Evolutionary conservation across 2,888 invertebrate genomes (phyloP).

Genomic region (Leptopilina syphax): DNA sequence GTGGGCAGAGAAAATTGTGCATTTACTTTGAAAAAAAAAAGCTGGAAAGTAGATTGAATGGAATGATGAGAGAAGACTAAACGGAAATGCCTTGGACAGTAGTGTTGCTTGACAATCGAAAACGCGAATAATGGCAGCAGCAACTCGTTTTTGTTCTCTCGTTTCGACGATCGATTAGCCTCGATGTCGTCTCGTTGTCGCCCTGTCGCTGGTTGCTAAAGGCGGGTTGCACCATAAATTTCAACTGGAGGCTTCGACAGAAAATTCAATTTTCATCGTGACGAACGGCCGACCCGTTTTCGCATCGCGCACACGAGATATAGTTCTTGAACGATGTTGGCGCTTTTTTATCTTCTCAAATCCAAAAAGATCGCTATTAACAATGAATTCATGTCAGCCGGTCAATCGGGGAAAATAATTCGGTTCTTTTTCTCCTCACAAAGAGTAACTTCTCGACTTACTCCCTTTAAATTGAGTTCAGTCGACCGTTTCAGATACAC

Average conservation of each 20-base stretch:
- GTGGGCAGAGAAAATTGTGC: too few species aligned
- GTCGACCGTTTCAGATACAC: conserved; percentile 2
- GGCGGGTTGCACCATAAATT: conserved; percentile 64
- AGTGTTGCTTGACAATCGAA: conserved; percentile 47
- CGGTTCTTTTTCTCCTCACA: not conserved
- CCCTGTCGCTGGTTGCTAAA: conserved; percentile 51
- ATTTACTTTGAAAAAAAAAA: too few species aligned
- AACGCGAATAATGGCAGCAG: conserved; percentile 58
- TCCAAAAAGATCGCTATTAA: not conserved
- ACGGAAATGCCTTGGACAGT: conserved; percentile 25
- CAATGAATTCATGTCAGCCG: conserved; percentile 11
- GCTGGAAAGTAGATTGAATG: not conserved
- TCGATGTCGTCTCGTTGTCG: conserved; percentile 53
- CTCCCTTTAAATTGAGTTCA: conserved; percentile 25
- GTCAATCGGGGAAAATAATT: conserved; percentile 2
- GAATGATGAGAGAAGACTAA: conserved; percentile 2
- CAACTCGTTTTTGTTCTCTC: conserved; percentile 46
- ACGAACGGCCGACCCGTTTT: conserved; percentile 57
- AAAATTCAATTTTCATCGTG: conserved; percentile 68
- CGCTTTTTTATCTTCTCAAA: conserved; percentile 20
- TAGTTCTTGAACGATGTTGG: conserved; percentile 7
- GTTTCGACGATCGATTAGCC: conserved; percentile 63
- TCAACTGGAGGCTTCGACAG: conserved; percentile 55
- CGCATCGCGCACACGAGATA: not conserved
- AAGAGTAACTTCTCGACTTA: not conserved